Conservation (phyloP, 2,888 invertebrate species). For the Leucozona laternaria region DNA sequence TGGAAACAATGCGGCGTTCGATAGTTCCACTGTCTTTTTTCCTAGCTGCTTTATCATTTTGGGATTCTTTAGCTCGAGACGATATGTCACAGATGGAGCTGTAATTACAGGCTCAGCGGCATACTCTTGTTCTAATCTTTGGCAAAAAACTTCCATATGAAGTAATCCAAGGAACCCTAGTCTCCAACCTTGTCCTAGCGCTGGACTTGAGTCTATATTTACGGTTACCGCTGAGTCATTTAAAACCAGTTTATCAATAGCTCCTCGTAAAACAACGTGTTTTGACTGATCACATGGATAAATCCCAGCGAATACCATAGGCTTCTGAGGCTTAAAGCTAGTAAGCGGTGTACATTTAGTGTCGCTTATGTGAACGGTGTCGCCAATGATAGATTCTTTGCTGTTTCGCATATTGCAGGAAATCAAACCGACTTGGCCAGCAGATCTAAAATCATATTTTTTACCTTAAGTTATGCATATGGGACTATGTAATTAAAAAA, state of each 20-base stretch:
- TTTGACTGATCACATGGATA: conserved; percentile 97
- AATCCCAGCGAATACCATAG: conserved; percentile 93
- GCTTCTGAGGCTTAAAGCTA: conserved; percentile 88
- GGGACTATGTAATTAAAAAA: too few relatives aligned
- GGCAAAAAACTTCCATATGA: conserved; percentile 95
- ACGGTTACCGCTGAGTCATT: conserved; percentile 97
- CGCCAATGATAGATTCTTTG: conserved; percentile 90
- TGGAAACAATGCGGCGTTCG: conserved; percentile 91
- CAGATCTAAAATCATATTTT: conserved; percentile 84
- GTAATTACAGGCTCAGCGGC: conserved; percentile 92
- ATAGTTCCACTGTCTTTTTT: conserved; percentile 86
- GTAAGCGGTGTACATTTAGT: conserved; percentile 84
- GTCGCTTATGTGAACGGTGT: conserved; percentile 87
- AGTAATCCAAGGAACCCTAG: conserved; percentile 93
- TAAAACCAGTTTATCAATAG: conserved; percentile 95
- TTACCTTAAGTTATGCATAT: too few relatives aligned
- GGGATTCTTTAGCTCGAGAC: conserved; percentile 88
- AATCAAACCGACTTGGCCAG: conserved; percentile 97
- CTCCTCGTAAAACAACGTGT: conserved; percentile 88
- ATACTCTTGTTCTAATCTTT: conserved; percentile 93
- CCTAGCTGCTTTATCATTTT: conserved; percentile 89
- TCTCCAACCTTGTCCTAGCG: conserved; percentile 95
- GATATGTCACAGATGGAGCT: conserved; percentile 94
- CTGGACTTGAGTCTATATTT: conserved; percentile 91
- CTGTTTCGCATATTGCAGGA: conserved; percentile 91